Evolutionary conservation across 2,888 invertebrate species (phyloP).

Genomic region (Monopis laevigella): DNA sequence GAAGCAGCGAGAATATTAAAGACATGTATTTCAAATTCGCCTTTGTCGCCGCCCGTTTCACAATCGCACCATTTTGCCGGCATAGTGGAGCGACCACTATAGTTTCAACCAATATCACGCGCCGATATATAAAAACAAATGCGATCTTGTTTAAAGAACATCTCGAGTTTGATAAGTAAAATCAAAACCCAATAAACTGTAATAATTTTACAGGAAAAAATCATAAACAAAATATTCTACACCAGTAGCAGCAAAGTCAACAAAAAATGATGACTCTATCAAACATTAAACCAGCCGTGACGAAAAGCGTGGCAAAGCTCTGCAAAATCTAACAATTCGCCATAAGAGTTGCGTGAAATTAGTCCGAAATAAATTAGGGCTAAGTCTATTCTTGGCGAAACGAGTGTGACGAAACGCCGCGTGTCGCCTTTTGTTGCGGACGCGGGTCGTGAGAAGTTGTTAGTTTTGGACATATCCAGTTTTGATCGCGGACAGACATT

Average conservation of each 20-base stretch:
- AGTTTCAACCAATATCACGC: too few relatives aligned
- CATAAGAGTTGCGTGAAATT: conserved; percentile 60
- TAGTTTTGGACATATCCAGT: conserved; percentile 40
- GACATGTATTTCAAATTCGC: too few relatives aligned
- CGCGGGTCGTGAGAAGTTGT: conserved; percentile 45
- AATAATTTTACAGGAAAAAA: too few relatives aligned
- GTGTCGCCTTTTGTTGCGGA: conserved; percentile 44
- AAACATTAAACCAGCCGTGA: conserved; percentile 39
- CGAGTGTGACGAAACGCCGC: conserved; percentile 48
- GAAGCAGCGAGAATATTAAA: too few relatives aligned
- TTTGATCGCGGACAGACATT: conserved; percentile 28
- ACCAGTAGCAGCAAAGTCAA: not conserved
- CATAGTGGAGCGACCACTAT: too few relatives aligned
- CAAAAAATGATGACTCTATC: conserved; percentile 50
- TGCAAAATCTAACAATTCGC: conserved; percentile 54
- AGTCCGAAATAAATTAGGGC: conserved; percentile 53
- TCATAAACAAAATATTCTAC: too few relatives aligned
- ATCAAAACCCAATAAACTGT: too few relatives aligned
- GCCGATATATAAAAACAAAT: too few relatives aligned
- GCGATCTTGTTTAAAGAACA: too few relatives aligned
- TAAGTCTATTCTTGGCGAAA: conserved; percentile 36
- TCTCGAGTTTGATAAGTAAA: too few relatives aligned
- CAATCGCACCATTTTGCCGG: too few relatives aligned
- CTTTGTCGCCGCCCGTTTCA: too few relatives aligned
- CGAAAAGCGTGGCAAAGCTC: conserved; percentile 54